Base-by-base conservation (phyloP, 2,113 vertebrate species). In the Prionailurus bengalensis region DNA sequence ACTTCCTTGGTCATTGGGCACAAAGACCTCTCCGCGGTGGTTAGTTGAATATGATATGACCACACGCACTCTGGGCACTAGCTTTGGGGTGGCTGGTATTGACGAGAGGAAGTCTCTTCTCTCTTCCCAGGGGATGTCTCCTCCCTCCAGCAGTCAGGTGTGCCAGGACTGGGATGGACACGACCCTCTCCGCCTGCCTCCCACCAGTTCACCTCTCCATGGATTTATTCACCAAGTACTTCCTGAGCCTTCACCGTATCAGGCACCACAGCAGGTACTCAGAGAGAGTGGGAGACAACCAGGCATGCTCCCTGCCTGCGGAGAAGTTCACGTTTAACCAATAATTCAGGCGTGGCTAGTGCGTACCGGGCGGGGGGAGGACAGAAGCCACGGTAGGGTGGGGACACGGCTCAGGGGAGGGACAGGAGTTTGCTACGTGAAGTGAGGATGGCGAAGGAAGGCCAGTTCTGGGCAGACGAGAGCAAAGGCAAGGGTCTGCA, bases 181-280 rank as follows among this genome's bases (percentile, higher is more conserved):
- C 8, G n/a, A 48, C 29, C 21, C 23, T 90, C 45, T 68, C 23
- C 27, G 48, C 23, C 65, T n/a, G 3, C 4, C 13, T 79, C 76
- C 55, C 39, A 53, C 14, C 48, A 7, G 9, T 21, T 73, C 84
- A 73, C 73, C 7, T 53, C 39, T 63, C 71, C 45, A 71, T 63
- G 45, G 45, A n/a, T 36, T 83, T 91, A 21, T 83, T 95, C 70
- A 66, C 29, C 33, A 79, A 39, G 93, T 23, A 36, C 68, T 16
- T 58, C 10, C 29, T 27, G 31, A 80, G 14, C 5, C 4, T 3
- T n/a, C 36, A 1, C 63, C 3, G 0, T 33, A 19, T 53, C 48
- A 42, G 51, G 3, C 0, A 1, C n/a, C 76, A 63, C 6, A 33
- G 74, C 55, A 53, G 86, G 10, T 13, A 12, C 23, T 85, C 27